Conservation (phyloP, 2,797 vertebrate species). For the Xyrichtys novacula region DNA sequence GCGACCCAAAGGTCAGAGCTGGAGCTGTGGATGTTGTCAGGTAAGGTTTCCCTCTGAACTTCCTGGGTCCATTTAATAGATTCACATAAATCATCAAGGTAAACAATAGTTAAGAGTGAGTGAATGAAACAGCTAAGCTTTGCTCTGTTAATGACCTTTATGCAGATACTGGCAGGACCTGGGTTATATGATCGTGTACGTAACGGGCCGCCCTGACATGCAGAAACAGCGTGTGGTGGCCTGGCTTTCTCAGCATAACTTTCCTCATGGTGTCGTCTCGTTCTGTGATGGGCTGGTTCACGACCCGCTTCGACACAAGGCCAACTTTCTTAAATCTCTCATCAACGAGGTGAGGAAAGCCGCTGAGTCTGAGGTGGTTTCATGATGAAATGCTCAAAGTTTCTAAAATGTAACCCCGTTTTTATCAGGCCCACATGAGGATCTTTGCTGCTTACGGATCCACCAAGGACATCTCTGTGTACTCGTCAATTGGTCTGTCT, state of each 20-base stretch:
- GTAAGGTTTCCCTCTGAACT: conserved; percentile 70
- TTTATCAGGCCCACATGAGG: conserved; percentile 91
- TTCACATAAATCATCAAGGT: not conserved
- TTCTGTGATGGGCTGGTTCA: conserved; percentile 98
- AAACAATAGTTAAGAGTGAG: not conserved
- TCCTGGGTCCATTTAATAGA: not conserved
- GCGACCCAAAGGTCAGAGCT: conserved; percentile 96
- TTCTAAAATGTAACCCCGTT: not conserved
- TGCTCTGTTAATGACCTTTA: not conserved
- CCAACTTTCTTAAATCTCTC: conserved; percentile 95
- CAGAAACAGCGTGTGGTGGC: conserved; percentile 99
- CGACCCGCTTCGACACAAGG: conserved; percentile 96
- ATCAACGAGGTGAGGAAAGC: conserved; percentile 87
- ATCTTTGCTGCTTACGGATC: conserved; percentile 96
- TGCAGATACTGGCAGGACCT: conserved; percentile 97
- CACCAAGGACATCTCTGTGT: conserved; percentile 97
- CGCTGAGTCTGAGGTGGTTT: too few species aligned
- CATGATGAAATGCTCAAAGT: not conserved
- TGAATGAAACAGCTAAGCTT: not conserved
- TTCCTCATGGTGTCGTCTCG: conserved; percentile 96
- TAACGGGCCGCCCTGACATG: conserved; percentile 98
- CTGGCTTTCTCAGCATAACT: conserved; percentile 99
- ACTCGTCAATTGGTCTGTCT: conserved; percentile 91
- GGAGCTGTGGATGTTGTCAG: conserved; percentile 97
- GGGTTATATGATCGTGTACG: conserved; percentile 97